A percentile compares a stretch with the other conserved stretches of the same genome.
Conservation (phyloP, 2,113 vertebrate genomes). For the Anser cygnoides region DNA sequence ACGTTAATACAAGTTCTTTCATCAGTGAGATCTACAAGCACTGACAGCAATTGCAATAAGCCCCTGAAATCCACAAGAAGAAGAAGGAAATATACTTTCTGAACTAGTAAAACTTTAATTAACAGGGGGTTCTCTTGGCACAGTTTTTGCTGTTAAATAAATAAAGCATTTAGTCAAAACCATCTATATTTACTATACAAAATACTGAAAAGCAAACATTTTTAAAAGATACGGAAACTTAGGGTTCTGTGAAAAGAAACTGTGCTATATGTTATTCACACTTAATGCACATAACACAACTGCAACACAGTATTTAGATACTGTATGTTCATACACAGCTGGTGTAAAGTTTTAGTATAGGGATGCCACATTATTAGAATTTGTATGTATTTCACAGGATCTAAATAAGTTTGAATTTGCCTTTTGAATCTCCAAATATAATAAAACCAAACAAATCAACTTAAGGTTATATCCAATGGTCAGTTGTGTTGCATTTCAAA, state of each 20-base stretch:
- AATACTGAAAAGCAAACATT: slow-evolving; percentile 61
- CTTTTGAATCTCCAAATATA: background rate
- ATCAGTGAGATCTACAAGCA: slow-evolving; percentile 36
- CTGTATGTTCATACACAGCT: slow-evolving; percentile 45
- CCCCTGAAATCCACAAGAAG: slow-evolving; percentile 60
- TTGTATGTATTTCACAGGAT: slow-evolving; percentile 16
- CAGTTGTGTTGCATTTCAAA: background rate
- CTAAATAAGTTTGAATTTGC: slow-evolving; percentile 5
- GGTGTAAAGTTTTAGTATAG: slow-evolving; percentile 5
- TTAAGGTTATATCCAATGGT: background rate
- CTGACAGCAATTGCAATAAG: slow-evolving; percentile 51
- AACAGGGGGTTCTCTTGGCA: slow-evolving; percentile 78
- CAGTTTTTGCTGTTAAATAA: slow-evolving; percentile 87
- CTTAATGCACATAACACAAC: slow-evolving; percentile 65
- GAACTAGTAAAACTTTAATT: slow-evolving; percentile 59
- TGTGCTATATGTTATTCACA: slow-evolving; percentile 72
- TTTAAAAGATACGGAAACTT: slow-evolving; percentile 60
- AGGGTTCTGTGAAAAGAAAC: slow-evolving; percentile 62
- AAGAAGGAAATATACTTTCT: slow-evolving; percentile 16
- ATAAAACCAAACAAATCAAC: background rate
- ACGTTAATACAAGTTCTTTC: slow-evolving; percentile 20
- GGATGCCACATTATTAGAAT: slow-evolving; percentile 61
- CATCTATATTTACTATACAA: slow-evolving; percentile 82
- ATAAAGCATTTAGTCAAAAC: slow-evolving; percentile 84
- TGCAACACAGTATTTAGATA: slow-evolving; percentile 55